Percentiles rank a stretch among this genome's conserved stretches.
phyloP scores from a whole-genome alignment of 2,113 vertebrate genomes.

The Zosterops pallidus region DNA sequence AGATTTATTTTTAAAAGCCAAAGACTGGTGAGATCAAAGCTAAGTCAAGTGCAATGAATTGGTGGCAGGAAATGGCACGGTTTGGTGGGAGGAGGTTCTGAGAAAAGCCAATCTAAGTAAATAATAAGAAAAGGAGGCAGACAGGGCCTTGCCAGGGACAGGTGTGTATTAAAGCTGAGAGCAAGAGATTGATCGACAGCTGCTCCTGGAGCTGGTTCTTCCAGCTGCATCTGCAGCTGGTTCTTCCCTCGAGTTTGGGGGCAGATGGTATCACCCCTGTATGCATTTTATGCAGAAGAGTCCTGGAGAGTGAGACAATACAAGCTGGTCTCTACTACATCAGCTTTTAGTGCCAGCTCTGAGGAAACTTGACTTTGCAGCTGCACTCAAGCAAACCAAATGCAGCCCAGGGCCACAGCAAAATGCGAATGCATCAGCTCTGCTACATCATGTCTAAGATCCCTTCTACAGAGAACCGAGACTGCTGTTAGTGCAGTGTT shows the following conservation, averaged over 20 bases:
- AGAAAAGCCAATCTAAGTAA: background rate
- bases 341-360: background rate
- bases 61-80: background rate
- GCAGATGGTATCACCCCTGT: background rate
- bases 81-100: background rate
- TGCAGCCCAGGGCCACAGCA: background rate
- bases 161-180: background rate
- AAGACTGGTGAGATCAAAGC: background rate
- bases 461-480: background rate
- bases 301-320: background rate
- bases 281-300: background rate
- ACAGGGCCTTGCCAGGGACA: background rate
- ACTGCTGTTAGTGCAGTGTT: rapidly evolving
- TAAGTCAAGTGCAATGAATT: background rate
- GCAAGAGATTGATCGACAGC: background rate
- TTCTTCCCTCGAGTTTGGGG: background rate
- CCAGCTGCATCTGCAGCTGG: background rate
- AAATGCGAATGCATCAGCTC: background rate
- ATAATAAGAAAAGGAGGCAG: background rate
- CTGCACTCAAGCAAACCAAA: background rate
- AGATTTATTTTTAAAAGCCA: background rate
- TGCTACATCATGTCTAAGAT: background rate
- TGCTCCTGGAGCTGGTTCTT: background rate
- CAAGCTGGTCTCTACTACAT: background rate
- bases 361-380: background rate